These are phyloP conservation scores for Coregonus clupeaformis DNA, from an alignment of 2,113 vertebrate genomes.

Conservation along the genomic window DNA sequence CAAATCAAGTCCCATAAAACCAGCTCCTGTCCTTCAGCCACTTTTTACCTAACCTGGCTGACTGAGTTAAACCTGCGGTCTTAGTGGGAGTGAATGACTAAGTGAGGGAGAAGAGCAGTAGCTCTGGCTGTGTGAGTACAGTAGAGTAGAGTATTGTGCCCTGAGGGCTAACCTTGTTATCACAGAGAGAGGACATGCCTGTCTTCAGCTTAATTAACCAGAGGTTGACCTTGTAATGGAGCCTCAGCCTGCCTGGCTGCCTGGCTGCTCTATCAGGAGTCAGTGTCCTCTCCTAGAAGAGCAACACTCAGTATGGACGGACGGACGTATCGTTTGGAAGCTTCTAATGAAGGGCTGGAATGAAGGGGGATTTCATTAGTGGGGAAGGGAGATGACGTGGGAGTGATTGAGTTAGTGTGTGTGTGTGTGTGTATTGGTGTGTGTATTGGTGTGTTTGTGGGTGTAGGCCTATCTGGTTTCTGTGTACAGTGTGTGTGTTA, in stretches of 20 bases:
- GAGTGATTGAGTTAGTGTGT: slow-evolving; percentile 3
- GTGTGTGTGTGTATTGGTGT: too few species aligned
- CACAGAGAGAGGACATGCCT: slow-evolving; percentile 27
- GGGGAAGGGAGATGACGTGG: background rate
- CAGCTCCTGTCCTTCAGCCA: background rate
- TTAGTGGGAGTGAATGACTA: slow-evolving; percentile 15
- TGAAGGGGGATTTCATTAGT: background rate
- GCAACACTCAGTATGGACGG: slow-evolving; percentile 15
- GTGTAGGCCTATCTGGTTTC: background rate
- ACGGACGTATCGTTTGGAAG: background rate
- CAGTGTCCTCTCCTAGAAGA: background rate
- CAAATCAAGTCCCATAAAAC: slow-evolving; percentile 17
- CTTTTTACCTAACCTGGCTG: background rate
- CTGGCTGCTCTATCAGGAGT: slow-evolving; percentile 10
- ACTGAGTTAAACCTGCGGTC: slow-evolving; percentile 1
- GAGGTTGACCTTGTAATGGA: slow-evolving; percentile 47
- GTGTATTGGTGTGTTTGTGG: background rate
- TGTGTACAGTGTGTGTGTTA: too few species aligned
- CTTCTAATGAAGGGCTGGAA: background rate
- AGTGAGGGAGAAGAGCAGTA: background rate
- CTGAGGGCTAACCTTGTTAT: slow-evolving; percentile 50
- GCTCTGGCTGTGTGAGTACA: background rate
- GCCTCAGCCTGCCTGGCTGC: slow-evolving; percentile 21
- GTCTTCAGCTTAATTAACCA: slow-evolving; percentile 55
- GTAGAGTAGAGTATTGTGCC: slow-evolving; percentile 19